These are phyloP conservation scores for Salvelinus alpinus DNA, from an alignment of 2,113 vertebrate genomes.

Conservation along the genomic window DNA sequence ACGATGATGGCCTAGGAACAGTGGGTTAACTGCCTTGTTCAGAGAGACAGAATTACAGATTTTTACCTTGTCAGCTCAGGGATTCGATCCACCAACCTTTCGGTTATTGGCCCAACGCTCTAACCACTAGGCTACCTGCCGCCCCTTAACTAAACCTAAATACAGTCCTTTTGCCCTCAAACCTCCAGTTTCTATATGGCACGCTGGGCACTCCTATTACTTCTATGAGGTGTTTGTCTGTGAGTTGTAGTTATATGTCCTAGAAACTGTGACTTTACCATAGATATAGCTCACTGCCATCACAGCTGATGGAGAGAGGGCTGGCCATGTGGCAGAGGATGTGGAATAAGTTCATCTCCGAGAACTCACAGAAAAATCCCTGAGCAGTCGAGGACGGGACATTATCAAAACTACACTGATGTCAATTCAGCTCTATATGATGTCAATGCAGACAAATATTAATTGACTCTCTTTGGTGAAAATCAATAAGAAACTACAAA, in stretches of 20 bases:
- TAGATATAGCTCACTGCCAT: slow-evolving; percentile 42
- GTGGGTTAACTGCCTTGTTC: too few relatives aligned
- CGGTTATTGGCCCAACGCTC: too few relatives aligned
- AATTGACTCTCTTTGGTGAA: background rate
- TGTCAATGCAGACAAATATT: slow-evolving; percentile 39
- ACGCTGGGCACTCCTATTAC: slow-evolving; percentile 85
- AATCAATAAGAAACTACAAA: too few relatives aligned
- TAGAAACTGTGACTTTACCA: too few relatives aligned
- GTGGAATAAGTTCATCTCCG: slow-evolving; percentile 66
- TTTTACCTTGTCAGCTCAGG: too few relatives aligned
- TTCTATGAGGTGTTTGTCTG: slow-evolving; percentile 90
- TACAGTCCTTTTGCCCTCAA: too few relatives aligned
- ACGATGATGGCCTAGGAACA: too few relatives aligned
- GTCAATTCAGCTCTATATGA: slow-evolving; percentile 51
- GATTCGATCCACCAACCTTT: too few relatives aligned
- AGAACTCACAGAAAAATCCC: slow-evolving; percentile 19
- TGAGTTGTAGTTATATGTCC: background rate
- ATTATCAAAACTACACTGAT: background rate
- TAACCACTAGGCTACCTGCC: too few relatives aligned
- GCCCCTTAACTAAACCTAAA: too few relatives aligned
- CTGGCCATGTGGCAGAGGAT: slow-evolving; percentile 57
- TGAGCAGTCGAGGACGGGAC: background rate
- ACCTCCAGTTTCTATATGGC: slow-evolving; percentile 39
- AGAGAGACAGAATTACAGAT: too few relatives aligned
- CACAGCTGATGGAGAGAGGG: slow-evolving; percentile 51